Conservation (phyloP, 2,113 vertebrate species). For the human (Homo sapiens) region DNA sequence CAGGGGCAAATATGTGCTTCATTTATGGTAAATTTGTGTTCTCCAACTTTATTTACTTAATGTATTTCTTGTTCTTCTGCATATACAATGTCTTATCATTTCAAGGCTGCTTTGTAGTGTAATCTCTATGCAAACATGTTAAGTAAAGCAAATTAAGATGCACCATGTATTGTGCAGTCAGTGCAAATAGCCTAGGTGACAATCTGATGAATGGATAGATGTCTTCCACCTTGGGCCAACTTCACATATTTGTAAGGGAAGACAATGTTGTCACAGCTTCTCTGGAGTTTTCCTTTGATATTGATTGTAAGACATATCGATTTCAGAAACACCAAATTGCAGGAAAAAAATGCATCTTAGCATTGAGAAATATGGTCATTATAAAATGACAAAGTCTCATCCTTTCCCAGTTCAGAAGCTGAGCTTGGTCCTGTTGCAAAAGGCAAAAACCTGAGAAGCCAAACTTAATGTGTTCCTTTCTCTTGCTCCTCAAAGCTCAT, state of each 20-base stretch:
- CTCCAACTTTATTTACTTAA: not conserved
- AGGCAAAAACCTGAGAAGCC: not conserved
- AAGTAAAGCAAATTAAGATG: not conserved
- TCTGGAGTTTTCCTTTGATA: not conserved
- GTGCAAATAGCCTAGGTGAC: not conserved
- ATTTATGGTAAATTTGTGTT: slow-evolving; percentile 21
- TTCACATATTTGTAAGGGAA: not conserved
- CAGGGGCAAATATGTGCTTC: not conserved
- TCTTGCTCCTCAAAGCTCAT: not conserved
- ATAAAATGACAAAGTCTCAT: not conserved
- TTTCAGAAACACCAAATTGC: not conserved
- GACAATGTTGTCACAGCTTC: not conserved
- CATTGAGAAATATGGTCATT: not conserved
- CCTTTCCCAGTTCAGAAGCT: not conserved
- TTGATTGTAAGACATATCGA: not conserved
- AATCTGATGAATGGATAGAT: not conserved
- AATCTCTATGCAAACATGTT: not conserved
- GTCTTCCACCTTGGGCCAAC: not conserved
- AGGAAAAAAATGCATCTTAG: not conserved
- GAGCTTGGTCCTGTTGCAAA: not conserved
- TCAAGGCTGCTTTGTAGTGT: not conserved
- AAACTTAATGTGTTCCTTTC: not conserved
- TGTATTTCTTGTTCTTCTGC: slow-evolving; percentile 5
- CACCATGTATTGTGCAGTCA: not conserved
- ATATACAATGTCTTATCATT: slow-evolving; percentile 20